Base-by-base conservation (phyloP, 2,113 vertebrate genomes). In the Oxyura jamaicensis region DNA sequence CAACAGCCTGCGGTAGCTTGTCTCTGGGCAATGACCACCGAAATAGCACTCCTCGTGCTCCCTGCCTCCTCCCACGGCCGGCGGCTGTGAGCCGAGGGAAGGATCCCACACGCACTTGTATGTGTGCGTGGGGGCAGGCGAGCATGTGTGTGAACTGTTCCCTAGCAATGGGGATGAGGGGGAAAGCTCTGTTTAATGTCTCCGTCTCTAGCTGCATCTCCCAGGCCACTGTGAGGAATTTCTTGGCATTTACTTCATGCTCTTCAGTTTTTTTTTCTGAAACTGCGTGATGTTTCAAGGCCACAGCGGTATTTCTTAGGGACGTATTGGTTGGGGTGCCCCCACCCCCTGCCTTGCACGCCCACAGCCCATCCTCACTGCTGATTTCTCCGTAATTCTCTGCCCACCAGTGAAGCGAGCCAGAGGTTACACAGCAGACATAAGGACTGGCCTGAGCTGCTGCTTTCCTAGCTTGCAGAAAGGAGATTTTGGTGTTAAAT, bases 71-170 rank as follows among this genome's bases (percentile, higher is more conserved):
- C 60, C 75, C 86, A 53, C 36, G 0, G 58, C 56, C 95, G 67
- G 63, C 66, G 2, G 39, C 62, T 31, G 7, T 3, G 68, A 71
- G 80, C 86, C 1, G 0, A 39, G 90, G 78, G 66, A 84, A 11
- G 2, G 46, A 35, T 65, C 82, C 72, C 85, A 60, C 62, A 2
- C 1, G 0, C n/a, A 0, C 46, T 67, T 3, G 10, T 26, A 60
- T 52, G 9, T 2, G 15, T 60, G 46, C 46, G 5, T 11, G 60
- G 58, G 36, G 36, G 36, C 16, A 16, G 36, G 12, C 10, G 62
- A 87, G 84, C 48, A 17, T 0, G 1, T 0, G 29, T 9, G 26
- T 91, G 94, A 90, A 28, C 44, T 25, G 14, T 65, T 90, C 84
- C 69, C 58, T 11, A 10, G 83, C 63, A 50, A 19, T 1, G 31